Evolutionary conservation across 2,888 invertebrate genomes (phyloP).

Genomic region (Blastobasis adustella): DNA sequence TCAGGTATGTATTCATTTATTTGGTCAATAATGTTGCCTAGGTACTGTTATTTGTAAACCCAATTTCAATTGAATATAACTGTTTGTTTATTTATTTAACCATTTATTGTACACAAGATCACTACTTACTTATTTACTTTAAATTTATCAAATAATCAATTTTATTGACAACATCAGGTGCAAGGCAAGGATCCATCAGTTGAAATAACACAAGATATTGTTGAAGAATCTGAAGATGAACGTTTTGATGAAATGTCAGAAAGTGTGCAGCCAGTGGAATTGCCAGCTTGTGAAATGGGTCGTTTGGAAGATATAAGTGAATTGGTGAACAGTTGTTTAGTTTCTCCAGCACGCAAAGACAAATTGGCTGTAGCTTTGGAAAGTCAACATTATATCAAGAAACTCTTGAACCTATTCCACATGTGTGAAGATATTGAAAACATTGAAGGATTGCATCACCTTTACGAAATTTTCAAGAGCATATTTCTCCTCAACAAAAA

Average conservation of each 20-base stretch:
- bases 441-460: slow-evolving; percentile 93
- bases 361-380: slow-evolving; percentile 95
- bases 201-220: slow-evolving; percentile 97
- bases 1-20: slow-evolving; percentile 75
- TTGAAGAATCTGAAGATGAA: slow-evolving; percentile 97
- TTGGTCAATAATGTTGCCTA: not conserved
- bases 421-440: slow-evolving; percentile 98
- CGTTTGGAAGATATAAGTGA: slow-evolving; percentile 97
- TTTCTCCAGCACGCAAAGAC: slow-evolving; percentile 93
- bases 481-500: slow-evolving; percentile 99
- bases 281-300: slow-evolving; percentile 96
- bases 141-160: no score
- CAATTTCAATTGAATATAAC: no score
- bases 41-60: no score
- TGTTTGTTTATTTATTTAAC: no score
- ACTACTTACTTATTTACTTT: no score
- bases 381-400: slow-evolving; percentile 95
- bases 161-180: slow-evolving; percentile 72
- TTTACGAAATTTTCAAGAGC: slow-evolving; percentile 98
- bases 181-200: slow-evolving; percentile 99
- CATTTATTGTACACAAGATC: no score
- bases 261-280: slow-evolving; percentile 93
- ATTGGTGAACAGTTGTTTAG: slow-evolving; percentile 89
- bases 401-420: slow-evolving; percentile 94
- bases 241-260: slow-evolving; percentile 97